These are phyloP conservation scores for Bombus soroeensis DNA, from an alignment of 1,140 invertebrate genomes.

Conservation along the genomic window DNA sequence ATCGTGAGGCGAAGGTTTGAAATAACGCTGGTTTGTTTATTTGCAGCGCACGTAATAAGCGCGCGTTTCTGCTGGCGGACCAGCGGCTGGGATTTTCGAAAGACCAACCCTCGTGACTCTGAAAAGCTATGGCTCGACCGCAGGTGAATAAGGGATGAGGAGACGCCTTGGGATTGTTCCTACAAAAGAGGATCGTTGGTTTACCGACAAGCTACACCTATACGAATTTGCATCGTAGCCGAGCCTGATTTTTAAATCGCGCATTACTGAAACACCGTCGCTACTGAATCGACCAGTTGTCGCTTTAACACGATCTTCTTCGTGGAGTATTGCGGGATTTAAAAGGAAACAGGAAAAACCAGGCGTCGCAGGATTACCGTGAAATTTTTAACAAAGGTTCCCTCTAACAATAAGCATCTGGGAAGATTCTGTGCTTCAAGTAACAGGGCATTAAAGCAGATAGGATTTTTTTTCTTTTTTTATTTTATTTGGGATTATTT, in stretches of 20 bases:
- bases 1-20: background rate
- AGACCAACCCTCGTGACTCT: constrained; percentile 31
- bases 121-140: constrained; percentile 52
- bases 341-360: no score
- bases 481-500: no score
- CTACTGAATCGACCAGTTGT: background rate
- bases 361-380: no score
- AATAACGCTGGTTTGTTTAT: constrained; percentile 34
- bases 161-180: constrained; percentile 44
- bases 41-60: constrained; percentile 64
- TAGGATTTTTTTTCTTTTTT: no score
- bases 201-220: background rate
- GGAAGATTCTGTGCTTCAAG: no score
- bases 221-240: constrained; percentile 9
- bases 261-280: background rate
- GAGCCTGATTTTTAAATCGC: constrained; percentile 34
- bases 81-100: constrained; percentile 45
- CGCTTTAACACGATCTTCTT: no score
- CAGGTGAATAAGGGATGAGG: constrained; percentile 67
- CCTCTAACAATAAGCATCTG: no score
- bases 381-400: background rate
- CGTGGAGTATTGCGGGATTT: no score
- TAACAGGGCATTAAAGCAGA: no score
- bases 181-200: constrained; percentile 36
- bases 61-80: constrained; percentile 28